A percentile compares a stretch with the other conserved stretches of the same genome.
These are phyloP conservation scores for Alcedo atthis DNA, from an alignment of 2,797 vertebrate genomes.

Conservation along the genomic window DNA sequence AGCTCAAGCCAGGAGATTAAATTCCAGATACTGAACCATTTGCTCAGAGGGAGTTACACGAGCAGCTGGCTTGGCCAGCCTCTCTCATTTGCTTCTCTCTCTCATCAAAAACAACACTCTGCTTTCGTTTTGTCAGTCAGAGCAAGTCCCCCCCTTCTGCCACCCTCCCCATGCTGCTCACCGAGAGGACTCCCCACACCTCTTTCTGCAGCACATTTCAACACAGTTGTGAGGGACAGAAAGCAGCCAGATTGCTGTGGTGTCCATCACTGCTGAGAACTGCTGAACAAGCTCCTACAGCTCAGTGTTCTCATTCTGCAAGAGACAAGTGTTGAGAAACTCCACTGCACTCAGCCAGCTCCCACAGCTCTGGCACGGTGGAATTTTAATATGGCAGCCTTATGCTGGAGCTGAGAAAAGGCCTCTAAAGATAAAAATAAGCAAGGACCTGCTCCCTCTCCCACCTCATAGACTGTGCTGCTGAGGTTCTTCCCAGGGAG, in stretches of 20 bases:
- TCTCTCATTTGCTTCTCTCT: background rate
- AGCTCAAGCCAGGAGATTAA: background rate
- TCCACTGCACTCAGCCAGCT: background rate
- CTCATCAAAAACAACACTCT: background rate
- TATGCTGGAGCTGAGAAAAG: background rate
- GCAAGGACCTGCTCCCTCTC: background rate
- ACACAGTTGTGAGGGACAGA: background rate
- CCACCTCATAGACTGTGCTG: rapidly evolving
- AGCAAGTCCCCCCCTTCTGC: background rate
- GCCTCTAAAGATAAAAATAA: background rate
- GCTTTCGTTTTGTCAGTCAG: background rate
- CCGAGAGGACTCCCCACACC: background rate
- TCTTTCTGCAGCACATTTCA: constrained; percentile 21
- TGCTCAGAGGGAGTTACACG: background rate
- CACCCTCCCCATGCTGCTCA: background rate
- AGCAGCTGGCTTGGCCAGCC: background rate
- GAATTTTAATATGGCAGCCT: background rate
- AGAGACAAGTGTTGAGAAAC: background rate
- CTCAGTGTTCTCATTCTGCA: background rate
- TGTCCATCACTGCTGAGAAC: background rate
- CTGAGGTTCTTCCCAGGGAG: rapidly evolving
- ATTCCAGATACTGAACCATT: constrained; percentile 30
- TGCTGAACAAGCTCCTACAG: background rate
- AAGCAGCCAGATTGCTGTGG: background rate
- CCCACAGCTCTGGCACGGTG: background rate